Conservation (phyloP, 2,888 invertebrate species). For the Calephelis perditalis region DNA sequence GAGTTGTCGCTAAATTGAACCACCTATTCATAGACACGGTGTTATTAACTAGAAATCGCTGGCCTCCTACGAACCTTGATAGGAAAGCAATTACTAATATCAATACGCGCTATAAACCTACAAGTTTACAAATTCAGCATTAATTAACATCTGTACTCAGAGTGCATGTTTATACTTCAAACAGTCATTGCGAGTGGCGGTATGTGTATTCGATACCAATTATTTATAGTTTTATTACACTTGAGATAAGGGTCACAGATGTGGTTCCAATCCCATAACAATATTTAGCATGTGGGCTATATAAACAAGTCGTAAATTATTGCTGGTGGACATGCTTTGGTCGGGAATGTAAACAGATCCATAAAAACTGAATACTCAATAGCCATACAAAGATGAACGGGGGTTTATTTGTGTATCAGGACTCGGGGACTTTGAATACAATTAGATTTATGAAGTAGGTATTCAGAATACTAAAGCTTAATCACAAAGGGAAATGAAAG, state of each 20-base stretch:
- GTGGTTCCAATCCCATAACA: conserved; percentile 2
- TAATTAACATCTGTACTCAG: too few relatives aligned
- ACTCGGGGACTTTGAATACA: conserved; percentile 16
- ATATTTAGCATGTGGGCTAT: conserved; percentile 24
- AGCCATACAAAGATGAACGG: conserved; percentile 26
- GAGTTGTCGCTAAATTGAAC: too few relatives aligned
- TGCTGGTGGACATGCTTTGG: conserved; percentile 28
- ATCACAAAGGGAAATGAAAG: too few relatives aligned
- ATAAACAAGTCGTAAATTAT: conserved; percentile 64
- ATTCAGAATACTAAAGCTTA: neutral
- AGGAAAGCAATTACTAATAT: too few relatives aligned
- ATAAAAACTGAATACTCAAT: conserved; percentile 36
- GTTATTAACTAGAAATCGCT: too few relatives aligned
- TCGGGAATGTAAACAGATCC: conserved; percentile 41
- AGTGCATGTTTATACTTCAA: neutral
- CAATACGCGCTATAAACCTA: too few relatives aligned
- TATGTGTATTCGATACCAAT: conserved; percentile 2
- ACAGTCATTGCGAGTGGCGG: neutral
- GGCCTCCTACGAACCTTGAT: too few relatives aligned
- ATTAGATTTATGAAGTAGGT: conserved; percentile 11
- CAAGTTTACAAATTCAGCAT: too few relatives aligned
- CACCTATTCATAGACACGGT: too few relatives aligned
- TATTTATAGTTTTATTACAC: conserved; percentile 10
- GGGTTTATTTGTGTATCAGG: conserved; percentile 26
- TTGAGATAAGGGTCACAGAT: conserved; percentile 10